Base-by-base conservation (phyloP, 2,113 vertebrate species). In the Pholis gunnellus region DNA sequence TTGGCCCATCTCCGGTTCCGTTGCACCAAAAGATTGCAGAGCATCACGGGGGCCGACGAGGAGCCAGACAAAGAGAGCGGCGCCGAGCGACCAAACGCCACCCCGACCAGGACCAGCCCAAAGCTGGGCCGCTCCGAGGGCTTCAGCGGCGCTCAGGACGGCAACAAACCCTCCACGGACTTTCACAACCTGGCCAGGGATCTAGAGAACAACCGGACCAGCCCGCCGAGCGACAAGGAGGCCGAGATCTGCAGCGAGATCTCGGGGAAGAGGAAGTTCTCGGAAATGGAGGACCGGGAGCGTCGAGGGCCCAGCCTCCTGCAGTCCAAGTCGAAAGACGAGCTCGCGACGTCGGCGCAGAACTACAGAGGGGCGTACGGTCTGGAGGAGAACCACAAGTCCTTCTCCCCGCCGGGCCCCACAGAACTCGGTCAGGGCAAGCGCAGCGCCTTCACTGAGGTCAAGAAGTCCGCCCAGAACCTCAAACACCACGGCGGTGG, bases 131-230 rank as follows among this genome's bases (percentile, higher is more conserved):
- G 91, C 44, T 89, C 96, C 2, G 89, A 96, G 40, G 94, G 91
- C 50, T 94, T 93, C 84, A 31, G 81, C 67, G 77, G 61, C 73
- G 56, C 91, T 2, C 95, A 84, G 73, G 95, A 96, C 63, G 70
- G 70, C 48, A 91, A 78, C 54, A 99, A 98, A 87, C 97, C 97
- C 0, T 96, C 97, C 78, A 99, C 97, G 50, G 97, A 99, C 95
- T 99, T 99, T 84, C 98, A 99, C 72, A 99, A 98, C 91, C 91
- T 99, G 77, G 98, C 97, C 57, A 86, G 97, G 68, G 98, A 99
- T 85, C 93, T 99, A 80, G 98, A 99, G 63, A 97, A 98, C 92
- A 95, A 92, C 82, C 89, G 95, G 71, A 95, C 92, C 65, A 94
- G 95, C 50, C 93, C 94, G 2, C 92, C 92, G 0, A 95, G 93